A percentile compares a stretch with the other conserved stretches of the same genome.
Evolutionary conservation across 2,113 vertebrate species (phyloP).

Genomic region (Trochalopteron elliotii): DNA sequence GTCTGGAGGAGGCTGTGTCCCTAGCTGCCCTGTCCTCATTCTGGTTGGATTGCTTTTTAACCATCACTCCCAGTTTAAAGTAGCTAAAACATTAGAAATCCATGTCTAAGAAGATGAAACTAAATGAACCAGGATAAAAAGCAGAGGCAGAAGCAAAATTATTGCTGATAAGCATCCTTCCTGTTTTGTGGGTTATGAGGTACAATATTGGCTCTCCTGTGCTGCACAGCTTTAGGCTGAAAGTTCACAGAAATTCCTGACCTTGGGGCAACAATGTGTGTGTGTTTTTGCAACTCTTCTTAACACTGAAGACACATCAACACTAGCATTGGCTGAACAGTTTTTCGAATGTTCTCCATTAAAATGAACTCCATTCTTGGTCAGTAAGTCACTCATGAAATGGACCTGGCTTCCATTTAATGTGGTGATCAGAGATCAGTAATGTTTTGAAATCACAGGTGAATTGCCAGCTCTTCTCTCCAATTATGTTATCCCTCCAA

Average conservation of each 20-base stretch:
- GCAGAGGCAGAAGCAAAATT: neutral
- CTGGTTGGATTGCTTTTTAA: neutral
- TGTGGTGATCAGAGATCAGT: neutral
- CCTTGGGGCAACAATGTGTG: neutral
- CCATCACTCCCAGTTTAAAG: neutral
- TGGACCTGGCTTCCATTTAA: neutral
- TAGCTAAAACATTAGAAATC: neutral
- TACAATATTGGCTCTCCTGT: neutral
- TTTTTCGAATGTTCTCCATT: neutral
- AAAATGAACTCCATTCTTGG: neutral
- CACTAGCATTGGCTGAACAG: neutral
- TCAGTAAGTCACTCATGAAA: neutral
- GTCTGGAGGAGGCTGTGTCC: neutral
- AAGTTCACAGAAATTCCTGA: neutral
- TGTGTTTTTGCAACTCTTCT: neutral
- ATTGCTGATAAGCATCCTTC: neutral
- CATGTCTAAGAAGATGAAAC: neutral
- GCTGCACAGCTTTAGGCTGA: neutral
- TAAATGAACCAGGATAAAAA: neutral
- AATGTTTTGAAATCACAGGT: neutral
- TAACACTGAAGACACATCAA: neutral
- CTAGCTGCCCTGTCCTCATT: neutral
- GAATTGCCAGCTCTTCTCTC: neutral
- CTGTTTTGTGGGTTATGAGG: accelerated
- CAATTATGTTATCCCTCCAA: neutral